Percentiles rank a stretch among this genome's conserved stretches.
phyloP scores from a whole-genome alignment of 2,113 vertebrate genomes.

The Phalacrocorax brasilianus region DNA sequence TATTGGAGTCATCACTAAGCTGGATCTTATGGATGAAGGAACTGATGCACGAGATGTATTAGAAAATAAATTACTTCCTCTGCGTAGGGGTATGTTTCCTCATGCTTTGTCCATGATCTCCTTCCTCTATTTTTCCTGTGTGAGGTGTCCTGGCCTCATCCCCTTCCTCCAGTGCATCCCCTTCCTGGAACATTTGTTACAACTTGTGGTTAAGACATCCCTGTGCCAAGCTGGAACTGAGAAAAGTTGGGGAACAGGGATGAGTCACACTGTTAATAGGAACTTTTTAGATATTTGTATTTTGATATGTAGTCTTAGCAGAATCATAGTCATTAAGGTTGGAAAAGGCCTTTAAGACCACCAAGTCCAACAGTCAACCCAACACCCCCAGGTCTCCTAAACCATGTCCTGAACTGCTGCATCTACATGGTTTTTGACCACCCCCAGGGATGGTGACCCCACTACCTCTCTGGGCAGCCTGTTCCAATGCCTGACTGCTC shows the following conservation, averaged over 20 bases:
- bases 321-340: background rate
- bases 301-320: background rate
- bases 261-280: background rate
- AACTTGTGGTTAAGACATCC: background rate
- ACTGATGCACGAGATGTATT: conserved; percentile 95
- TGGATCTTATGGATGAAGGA: conserved; percentile 98
- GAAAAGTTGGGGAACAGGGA: background rate
- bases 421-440: no score
- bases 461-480: no score
- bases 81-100: conserved; percentile 85
- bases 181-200: background rate
- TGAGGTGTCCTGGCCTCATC: background rate
- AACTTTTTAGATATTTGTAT: background rate
- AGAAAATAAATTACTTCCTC: conserved; percentile 95
- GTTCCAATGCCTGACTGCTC: no score
- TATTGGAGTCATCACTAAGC: conserved; percentile 97
- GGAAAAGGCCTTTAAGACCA: no score
- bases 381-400: no score
- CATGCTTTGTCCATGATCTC: background rate
- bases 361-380: no score
- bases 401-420: no score
- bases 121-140: background rate
- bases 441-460: no score
- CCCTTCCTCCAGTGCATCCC: background rate
- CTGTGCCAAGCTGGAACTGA: background rate